Evolutionary conservation across 1,140 invertebrate species (phyloP).

Genomic region (Bombus breviceps): DNA sequence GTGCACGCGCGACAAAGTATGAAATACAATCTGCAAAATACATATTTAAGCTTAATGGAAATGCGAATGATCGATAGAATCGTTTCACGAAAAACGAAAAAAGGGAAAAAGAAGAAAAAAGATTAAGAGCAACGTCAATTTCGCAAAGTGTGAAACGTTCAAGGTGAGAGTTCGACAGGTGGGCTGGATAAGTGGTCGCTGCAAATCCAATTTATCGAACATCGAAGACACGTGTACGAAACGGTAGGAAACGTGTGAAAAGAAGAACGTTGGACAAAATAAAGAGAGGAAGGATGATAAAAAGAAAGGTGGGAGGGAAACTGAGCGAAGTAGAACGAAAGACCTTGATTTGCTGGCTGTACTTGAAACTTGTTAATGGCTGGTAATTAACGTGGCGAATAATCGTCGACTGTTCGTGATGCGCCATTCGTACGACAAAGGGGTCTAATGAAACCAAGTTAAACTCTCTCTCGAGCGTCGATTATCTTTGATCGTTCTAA

Average conservation of each 20-base stretch:
- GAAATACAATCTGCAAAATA: background rate
- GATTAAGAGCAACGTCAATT: background rate
- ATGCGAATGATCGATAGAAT: background rate
- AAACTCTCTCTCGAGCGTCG: constrained; percentile 6
- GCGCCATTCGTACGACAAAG: constrained; percentile 4
- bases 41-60: background rate
- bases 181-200: background rate
- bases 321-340: background rate
- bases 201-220: constrained; percentile 9
- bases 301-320: background rate
- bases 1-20: background rate
- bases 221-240: background rate
- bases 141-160: background rate
- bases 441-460: background rate
- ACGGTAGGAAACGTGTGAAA: background rate
- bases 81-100: background rate
- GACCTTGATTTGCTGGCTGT: constrained; percentile 6
- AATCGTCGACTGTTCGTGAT: constrained; percentile 28
- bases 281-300: too few relatives aligned
- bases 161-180: constrained; percentile 10
- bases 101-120: too few relatives aligned
- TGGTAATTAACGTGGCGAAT: constrained; percentile 34
- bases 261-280: background rate
- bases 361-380: constrained; percentile 19
- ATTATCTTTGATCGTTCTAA: background rate